A percentile compares a stretch with the other conserved stretches of the same genome.
Evolutionary conservation across 2,797 vertebrate genomes (phyloP).

Genomic region (Leptodactylus fallax): DNA sequence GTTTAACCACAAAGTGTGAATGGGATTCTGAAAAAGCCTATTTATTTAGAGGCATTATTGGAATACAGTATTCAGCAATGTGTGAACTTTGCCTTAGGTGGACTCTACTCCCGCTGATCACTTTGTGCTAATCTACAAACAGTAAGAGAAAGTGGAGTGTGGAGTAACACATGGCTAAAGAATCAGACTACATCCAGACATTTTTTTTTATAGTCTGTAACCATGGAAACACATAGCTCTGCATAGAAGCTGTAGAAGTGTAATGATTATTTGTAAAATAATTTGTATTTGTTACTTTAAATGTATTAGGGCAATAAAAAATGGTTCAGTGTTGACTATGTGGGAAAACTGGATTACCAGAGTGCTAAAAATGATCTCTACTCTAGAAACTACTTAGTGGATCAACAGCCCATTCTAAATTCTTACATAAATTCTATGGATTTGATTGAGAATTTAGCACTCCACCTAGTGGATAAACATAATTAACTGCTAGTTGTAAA

Average conservation of each 20-base stretch:
- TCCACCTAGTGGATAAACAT: constrained; percentile 28
- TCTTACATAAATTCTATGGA: background rate
- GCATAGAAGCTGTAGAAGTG: too few species aligned
- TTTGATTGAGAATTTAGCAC: background rate
- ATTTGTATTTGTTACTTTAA: background rate
- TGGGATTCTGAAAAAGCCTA: too few species aligned
- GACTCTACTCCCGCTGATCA: too few species aligned
- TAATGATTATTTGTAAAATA: too few species aligned
- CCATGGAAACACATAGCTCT: too few species aligned
- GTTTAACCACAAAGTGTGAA: too few species aligned
- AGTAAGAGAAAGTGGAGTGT: too few species aligned
- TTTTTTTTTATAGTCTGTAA: background rate
- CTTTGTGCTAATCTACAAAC: too few species aligned
- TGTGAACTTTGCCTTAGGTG: too few species aligned
- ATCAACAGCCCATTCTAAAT: background rate
- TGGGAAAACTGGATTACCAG: background rate
- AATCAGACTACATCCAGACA: background rate
- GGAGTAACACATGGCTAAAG: background rate
- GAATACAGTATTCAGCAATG: too few species aligned
- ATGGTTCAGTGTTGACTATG: background rate
- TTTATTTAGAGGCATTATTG: too few species aligned
- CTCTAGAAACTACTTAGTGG: background rate
- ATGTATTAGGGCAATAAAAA: background rate
- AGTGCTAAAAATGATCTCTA: background rate
- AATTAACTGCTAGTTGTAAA: background rate